Evolutionary conservation across 2,888 invertebrate species (phyloP), one percentile per base, ranked within the genome.

Genomic region (Choristoneura rosaceana): DNA sequence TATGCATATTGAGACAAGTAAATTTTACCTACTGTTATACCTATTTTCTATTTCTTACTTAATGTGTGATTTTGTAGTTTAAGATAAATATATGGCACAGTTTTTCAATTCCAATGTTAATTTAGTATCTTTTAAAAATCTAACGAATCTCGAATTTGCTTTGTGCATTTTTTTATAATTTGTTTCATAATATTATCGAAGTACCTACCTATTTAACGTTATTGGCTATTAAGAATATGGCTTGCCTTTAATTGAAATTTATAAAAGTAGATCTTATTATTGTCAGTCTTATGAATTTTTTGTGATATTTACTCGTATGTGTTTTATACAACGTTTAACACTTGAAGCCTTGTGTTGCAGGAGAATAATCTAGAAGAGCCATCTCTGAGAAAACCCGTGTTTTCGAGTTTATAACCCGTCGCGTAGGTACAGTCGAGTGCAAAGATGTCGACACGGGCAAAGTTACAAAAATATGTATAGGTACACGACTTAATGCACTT

Each of bases 11-110:
- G 55, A 55, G 55, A 25, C 17, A 25, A 10, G 8, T 55, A 5
- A 17, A 52, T 17, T 52, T 25, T 55, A 55, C 55, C 12, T 25
- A 55, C 25, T 55, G 55, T 55, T 55, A n/a, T n/a, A 47, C n/a
- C 17, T 17, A 17, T 55, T 55, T 25, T 25, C 3, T 12, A 38
- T 38, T 38, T 38, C 38, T 10, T 25, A 12, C 17, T 0, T 55
- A 25, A 25, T 4, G 55, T 55, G 8, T 17, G 17, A 17, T 52
- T 52, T 15, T 52, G 50, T 25, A 55, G 25, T 10, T 55, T 55
- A 55, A 55, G 55, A 25, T 25, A 12, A 55, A 55, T 55, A 4
- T 8, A 52, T 47, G n/a, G 3, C 52, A 52, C 52, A 9, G 52
- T 52, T 52, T 52, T 17, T 52, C 47, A 47, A 52, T 15, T 52